Conservation (phyloP, 2,888 invertebrate species). For the Brachyptera putata region DNA sequence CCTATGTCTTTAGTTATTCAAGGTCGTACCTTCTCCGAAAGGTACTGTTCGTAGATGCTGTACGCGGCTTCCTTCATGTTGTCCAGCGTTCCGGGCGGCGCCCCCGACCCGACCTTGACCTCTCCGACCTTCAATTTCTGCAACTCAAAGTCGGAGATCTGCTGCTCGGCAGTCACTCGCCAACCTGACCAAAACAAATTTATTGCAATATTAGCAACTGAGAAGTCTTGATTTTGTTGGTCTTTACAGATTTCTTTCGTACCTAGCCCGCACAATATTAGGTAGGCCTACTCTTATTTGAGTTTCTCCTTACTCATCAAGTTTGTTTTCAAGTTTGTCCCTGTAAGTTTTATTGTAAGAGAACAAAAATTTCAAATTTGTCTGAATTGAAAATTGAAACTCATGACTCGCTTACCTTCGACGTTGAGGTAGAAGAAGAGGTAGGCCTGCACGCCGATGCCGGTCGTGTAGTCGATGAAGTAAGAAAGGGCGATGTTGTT, state of each 20-base stretch:
- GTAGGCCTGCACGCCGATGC: conserved; percentile 64
- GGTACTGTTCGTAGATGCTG: conserved; percentile 71
- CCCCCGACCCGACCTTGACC: not conserved
- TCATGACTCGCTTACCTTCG: conserved; percentile 61
- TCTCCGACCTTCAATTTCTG: conserved; percentile 43
- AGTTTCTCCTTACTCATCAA: no score
- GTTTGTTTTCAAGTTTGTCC: no score
- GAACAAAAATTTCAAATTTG: no score
- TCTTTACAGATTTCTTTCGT: no score
- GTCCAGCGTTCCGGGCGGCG: conserved; percentile 22
- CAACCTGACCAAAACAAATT: conserved; percentile 47
- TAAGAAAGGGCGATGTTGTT: conserved; percentile 72
- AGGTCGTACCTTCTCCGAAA: conserved; percentile 61
- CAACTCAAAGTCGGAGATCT: conserved; percentile 55
- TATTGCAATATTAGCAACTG: not conserved
- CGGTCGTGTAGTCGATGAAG: conserved; percentile 71
- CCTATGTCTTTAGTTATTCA: no score
- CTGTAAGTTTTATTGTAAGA: no score
- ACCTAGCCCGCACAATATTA: no score
- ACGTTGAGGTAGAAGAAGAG: conserved; percentile 75
- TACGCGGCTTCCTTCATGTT: conserved; percentile 62
- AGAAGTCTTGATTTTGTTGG: no score
- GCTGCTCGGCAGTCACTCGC: conserved; percentile 67
- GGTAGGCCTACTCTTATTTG: no score
- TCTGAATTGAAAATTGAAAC: no score